A percentile compares a stretch with the other conserved stretches of the same genome.
Conservation (phyloP, 2,888 invertebrate genomes). For the Lepas anatifera region DNA sequence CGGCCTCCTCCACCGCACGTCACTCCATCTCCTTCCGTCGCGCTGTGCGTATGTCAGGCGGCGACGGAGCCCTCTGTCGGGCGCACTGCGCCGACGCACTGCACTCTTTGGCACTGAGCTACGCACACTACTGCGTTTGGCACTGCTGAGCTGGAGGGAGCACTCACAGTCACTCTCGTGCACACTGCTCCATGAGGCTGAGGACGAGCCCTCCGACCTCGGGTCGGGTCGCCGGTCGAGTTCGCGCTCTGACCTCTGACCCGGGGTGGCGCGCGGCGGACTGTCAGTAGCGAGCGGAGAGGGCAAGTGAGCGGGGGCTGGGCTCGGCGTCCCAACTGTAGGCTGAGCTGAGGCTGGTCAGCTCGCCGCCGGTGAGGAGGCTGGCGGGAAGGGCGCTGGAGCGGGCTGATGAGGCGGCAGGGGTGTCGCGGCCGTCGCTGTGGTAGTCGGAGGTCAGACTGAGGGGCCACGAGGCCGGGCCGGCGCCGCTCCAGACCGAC, state of each 20-base stretch:
- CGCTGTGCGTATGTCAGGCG: neutral
- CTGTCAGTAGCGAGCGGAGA: neutral
- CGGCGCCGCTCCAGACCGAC: too few relatives aligned
- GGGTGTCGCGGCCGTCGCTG: neutral
- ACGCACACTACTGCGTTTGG: neutral
- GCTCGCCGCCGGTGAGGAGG: neutral
- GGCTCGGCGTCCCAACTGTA: neutral
- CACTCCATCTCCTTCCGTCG: neutral
- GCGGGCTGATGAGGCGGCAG: neutral
- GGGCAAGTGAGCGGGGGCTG: neutral
- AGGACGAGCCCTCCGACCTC: neutral
- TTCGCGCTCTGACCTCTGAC: neutral
- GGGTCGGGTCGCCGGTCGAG: too few relatives aligned
- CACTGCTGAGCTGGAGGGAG: neutral
- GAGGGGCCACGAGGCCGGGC: neutral
- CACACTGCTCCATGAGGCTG: neutral
- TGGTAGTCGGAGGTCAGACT: conserved; percentile 3
- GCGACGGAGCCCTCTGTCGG: neutral
- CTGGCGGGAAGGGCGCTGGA: neutral
- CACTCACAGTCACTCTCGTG: conserved; percentile 1
- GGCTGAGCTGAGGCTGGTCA: conserved; percentile 3
- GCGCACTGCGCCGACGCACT: neutral
- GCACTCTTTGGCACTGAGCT: neutral
- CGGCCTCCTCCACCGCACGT: neutral
- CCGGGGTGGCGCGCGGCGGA: neutral